Evolutionary conservation across 2,797 vertebrate species (phyloP).

Genomic region (Brotula barbata): DNA sequence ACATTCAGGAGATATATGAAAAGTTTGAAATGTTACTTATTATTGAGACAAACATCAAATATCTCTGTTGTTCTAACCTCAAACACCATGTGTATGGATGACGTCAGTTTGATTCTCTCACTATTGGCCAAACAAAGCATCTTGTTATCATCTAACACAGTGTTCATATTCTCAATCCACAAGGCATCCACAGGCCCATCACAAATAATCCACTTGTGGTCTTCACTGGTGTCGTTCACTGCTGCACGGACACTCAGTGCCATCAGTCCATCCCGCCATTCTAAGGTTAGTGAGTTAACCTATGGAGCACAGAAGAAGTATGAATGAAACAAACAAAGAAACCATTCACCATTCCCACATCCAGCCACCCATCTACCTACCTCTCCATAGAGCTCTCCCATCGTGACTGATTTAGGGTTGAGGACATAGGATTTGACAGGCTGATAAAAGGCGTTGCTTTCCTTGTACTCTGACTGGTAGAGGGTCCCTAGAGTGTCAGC

Average conservation of each 20-base stretch:
- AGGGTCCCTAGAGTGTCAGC: conserved; percentile 82
- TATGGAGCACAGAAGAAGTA: conserved; percentile 51
- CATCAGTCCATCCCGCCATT: conserved; percentile 91
- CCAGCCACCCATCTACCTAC: conserved; percentile 24
- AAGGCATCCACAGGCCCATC: conserved; percentile 89
- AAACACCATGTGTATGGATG: conserved; percentile 90
- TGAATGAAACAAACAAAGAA: neutral
- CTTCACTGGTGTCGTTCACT: conserved; percentile 77
- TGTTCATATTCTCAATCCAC: conserved; percentile 94
- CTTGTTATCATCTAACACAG: conserved; percentile 90
- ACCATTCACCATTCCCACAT: neutral
- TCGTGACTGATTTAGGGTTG: conserved; percentile 90
- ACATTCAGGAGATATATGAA: neutral
- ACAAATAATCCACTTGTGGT: conserved; percentile 89
- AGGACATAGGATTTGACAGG: conserved; percentile 85
- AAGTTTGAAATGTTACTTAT: neutral
- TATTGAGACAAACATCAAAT: neutral
- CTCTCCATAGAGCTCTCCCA: conserved; percentile 81
- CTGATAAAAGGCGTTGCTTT: conserved; percentile 79
- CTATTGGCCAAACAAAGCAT: conserved; percentile 92
- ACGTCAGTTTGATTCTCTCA: conserved; percentile 88
- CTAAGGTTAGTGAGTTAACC: conserved; percentile 84
- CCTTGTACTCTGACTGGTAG: conserved; percentile 57
- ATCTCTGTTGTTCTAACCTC: conserved; percentile 75
- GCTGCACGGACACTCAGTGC: conserved; percentile 85